Evolutionary conservation across 2,797 vertebrate genomes (phyloP).

Genomic region (Lepidocolaptes lacrymiger): DNA sequence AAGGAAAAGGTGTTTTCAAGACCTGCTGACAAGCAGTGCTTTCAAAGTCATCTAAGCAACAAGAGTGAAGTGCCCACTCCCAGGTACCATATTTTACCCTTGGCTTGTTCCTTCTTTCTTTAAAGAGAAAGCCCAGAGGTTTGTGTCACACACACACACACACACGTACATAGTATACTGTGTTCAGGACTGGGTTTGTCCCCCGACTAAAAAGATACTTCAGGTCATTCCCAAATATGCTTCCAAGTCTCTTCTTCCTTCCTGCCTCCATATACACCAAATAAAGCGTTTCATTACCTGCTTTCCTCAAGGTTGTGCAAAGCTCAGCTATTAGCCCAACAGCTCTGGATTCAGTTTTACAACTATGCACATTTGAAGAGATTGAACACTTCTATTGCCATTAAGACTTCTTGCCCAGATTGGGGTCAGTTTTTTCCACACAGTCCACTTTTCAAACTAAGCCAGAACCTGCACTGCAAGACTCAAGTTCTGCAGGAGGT

Average conservation of each 20-base stretch:
- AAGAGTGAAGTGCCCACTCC: not conserved
- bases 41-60: not conserved
- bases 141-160: rapidly evolving
- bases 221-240: not conserved
- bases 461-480: not conserved
- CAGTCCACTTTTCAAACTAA: not conserved
- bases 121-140: not conserved
- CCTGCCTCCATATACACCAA: not conserved
- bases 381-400: not conserved
- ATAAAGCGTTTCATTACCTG: not conserved
- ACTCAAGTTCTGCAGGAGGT: not conserved
- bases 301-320: not conserved
- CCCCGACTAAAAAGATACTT: not conserved
- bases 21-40: not conserved
- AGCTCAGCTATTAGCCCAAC: not conserved
- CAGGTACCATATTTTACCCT: not conserved
- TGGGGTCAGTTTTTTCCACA: not conserved
- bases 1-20: not conserved
- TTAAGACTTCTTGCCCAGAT: not conserved
- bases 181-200: not conserved
- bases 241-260: not conserved
- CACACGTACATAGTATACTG: not conserved
- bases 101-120: not conserved
- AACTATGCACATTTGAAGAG: rapidly evolving
- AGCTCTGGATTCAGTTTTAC: not conserved